Evolutionary conservation across 2,888 invertebrate genomes (phyloP), one percentile per base, ranked within the genome.

Genomic region (Drosophila stalkeri): DNA sequence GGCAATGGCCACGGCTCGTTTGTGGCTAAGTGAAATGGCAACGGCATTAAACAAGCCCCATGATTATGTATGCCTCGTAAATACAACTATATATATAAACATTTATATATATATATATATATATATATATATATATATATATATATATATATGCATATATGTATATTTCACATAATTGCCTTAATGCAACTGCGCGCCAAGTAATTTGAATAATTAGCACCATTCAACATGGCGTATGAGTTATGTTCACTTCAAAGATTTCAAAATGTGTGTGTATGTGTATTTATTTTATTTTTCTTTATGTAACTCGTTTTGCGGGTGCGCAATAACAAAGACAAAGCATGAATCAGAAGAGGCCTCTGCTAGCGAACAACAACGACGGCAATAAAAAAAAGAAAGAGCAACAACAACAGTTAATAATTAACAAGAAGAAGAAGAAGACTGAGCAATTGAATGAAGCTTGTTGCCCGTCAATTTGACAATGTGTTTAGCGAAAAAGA

Each of bases 11-110:
- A 86, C 82, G 87, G 85, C 87, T 86, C 87, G 87, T 86, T 86
- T 87, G 86, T 81, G 87, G 87, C 77, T 86, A 86, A 83, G 86
- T 86, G 84, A 88, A 86, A 86, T 86, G 81, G 86, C 87, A 86
- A 86, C 77, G 78, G 86, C 75, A 77, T 72, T 69, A 79, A 64
- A 82, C 70, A 68, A 64, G 67, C 69, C 44, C 54, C 82, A 72
- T 75, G 76, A 83, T 83, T 85, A 80, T 67, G 64, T 70, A 72
- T 72, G 61, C 63, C 73, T 80, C 73, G 81, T 82, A 84, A 78
- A 82, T 78, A 80, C 63, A 18, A 33, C 18, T 51, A n/a, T 12
- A 43, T 41, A 18, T 8, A 44, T 14, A 18, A 18, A 11, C 11
- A 44, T 18, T 20, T 12, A 44, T 16, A 5, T 7, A 14, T 39